Base-by-base conservation (phyloP, 2,113 vertebrate species). In the Pseudorhombus dupliciocellatus region DNA sequence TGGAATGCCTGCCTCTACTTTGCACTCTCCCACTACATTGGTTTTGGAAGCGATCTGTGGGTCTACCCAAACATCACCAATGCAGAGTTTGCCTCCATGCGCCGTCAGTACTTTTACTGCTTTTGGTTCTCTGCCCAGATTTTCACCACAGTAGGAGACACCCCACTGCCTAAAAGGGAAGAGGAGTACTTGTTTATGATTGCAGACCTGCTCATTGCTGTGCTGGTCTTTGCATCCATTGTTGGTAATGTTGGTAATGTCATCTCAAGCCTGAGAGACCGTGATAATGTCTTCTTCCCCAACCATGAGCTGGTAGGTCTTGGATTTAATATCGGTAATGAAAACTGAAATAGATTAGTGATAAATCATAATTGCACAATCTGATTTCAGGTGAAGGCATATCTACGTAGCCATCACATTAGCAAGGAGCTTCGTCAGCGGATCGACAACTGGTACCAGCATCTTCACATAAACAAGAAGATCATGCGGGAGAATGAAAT, bases 1-100 rank as follows among this genome's bases (percentile, higher is more conserved):
- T 96, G 97, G 95, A 95, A 97, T 2, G 91, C 90, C 78, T 98
- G 97, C 77, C 72, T 96, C 5, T 98, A 98, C 90, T 98, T 97
- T 0, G 93, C 95, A 0, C 93, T 98, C 34, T 99, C 97, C 0
- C 62, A 21, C 5, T 85, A 80, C 67, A 84, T 99, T 4, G 96
- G 96, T 56, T 95, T 96, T 2, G 96, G 97, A 2, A 30, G 46
- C 0, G 96, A 99, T 1, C 1, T 1, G 0, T 98, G 97, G 97
- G 96, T 98, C 1, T 97, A 96, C 86, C 97, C 96, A 5, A 94
- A 96, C 57, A 87, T 91, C 5, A 86, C 90, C 0, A 0, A 50
- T 1, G 88, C 94, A 0, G 81, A 77, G n/a, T 96, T 93, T 11
- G 72, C 86, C 5, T 90, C 85, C 1, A 87, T 86, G 26, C 86